These are phyloP conservation scores for Sciaenops ocellatus DNA, from an alignment of 2,797 vertebrate species.

Conservation along the genomic window DNA sequence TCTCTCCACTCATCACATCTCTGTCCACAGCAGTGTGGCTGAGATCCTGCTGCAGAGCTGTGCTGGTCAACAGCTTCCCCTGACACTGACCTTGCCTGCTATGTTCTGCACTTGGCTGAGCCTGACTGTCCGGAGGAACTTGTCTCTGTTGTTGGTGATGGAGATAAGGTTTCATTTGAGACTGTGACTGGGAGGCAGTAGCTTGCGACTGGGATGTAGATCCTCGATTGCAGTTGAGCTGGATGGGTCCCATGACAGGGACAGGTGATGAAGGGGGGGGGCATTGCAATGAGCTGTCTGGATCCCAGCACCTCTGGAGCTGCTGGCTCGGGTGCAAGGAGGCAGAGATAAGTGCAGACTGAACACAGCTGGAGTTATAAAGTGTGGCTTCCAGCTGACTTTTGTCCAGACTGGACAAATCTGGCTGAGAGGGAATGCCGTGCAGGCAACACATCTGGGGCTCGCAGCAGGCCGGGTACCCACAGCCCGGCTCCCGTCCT, in stretches of 20 bases:
- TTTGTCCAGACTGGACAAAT: constrained; percentile 81
- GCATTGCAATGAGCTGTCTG: constrained; percentile 70
- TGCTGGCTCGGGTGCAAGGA: constrained; percentile 71
- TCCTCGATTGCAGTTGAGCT: constrained; percentile 60
- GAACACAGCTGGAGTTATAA: constrained; percentile 76
- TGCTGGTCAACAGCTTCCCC: constrained; percentile 46
- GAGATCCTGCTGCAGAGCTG: constrained; percentile 72
- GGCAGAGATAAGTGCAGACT: constrained; percentile 70
- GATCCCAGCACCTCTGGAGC: constrained; percentile 80
- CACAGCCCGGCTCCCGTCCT: constrained; percentile 83
- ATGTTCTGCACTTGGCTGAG: constrained; percentile 78
- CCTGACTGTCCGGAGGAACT: constrained; percentile 79
- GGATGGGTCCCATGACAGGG: constrained; percentile 48
- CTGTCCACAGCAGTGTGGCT: constrained; percentile 52
- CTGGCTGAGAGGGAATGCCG: constrained; percentile 81
- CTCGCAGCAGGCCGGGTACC: constrained; percentile 86
- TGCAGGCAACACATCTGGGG: constrained; percentile 89
- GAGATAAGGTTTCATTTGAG: constrained; percentile 69
- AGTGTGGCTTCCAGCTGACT: constrained; percentile 74
- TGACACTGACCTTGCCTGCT: constrained; percentile 73
- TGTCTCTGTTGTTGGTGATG: constrained; percentile 83
- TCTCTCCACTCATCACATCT: constrained; percentile 59
- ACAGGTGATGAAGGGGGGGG: constrained; percentile 78
- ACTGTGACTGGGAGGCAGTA: constrained; percentile 46
- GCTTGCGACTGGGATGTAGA: constrained; percentile 48